Evolutionary conservation across 2,888 invertebrate species (phyloP).

Genomic region (Danaus chrysippus): DNA sequence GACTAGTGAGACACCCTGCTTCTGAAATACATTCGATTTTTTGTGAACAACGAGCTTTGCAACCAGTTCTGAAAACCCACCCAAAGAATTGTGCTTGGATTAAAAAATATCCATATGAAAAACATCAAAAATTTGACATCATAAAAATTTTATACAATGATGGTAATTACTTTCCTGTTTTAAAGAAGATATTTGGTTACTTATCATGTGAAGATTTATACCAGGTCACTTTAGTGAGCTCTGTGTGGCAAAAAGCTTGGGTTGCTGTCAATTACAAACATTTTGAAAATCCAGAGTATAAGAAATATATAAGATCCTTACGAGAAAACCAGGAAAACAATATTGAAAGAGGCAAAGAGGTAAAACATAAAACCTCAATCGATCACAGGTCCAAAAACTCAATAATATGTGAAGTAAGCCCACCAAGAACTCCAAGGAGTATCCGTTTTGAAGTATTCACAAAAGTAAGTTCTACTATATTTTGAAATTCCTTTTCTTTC

Average conservation of each 20-base stretch:
- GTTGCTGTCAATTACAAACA: slow-evolving; percentile 48
- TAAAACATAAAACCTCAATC: slow-evolving; percentile 57
- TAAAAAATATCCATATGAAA: slow-evolving; percentile 45
- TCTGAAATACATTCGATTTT: slow-evolving; percentile 63
- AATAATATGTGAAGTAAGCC: slow-evolving; percentile 37
- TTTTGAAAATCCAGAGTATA: slow-evolving; percentile 49
- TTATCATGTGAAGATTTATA: slow-evolving; percentile 62
- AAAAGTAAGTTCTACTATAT: slow-evolving; percentile 47
- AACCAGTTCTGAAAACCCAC: slow-evolving; percentile 39
- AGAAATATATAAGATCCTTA: slow-evolving; percentile 46
- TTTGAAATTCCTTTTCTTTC: slow-evolving; percentile 10
- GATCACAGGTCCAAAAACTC: slow-evolving; percentile 21
- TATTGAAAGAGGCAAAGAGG: slow-evolving; percentile 43
- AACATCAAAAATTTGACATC: slow-evolving; percentile 66
- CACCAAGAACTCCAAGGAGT: slow-evolving; percentile 64
- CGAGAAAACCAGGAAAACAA: slow-evolving; percentile 66
- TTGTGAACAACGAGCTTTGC: slow-evolving; percentile 56
- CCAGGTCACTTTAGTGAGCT: slow-evolving; percentile 62
- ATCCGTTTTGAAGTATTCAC: slow-evolving; percentile 61
- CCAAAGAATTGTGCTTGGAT: slow-evolving; percentile 6
- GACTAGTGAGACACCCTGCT: slow-evolving; percentile 56
- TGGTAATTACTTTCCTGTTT: slow-evolving; percentile 49
- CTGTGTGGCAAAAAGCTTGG: slow-evolving; percentile 59
- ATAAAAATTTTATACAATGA: slow-evolving; percentile 54
- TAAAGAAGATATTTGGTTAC: slow-evolving; percentile 59